Base-by-base conservation (phyloP, 2,797 vertebrate species). In the Sebastes iracundus region DNA sequence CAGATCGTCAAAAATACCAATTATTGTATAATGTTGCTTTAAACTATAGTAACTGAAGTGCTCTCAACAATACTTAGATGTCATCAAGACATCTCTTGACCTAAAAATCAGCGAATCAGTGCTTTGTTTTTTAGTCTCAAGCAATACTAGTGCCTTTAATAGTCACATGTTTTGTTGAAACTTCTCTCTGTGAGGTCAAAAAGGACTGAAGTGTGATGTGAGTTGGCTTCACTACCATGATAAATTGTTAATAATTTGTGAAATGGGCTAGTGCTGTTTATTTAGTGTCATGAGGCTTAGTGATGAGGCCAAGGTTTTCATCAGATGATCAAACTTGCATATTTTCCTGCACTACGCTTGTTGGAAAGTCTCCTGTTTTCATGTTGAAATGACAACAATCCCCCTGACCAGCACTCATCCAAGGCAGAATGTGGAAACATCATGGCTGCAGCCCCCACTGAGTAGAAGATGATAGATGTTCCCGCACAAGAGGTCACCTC, bases 391-490 rank as follows among this genome's bases (percentile, higher is more conserved):
- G 55, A 78, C 70, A 78, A 73, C 69, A 11, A 5, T 22, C 59
- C 72, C 56, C 72, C 38, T n/a, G 69, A 8, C 1, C 32, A 3
- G 0, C 8, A 14, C 35, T 67, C n/a, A 13, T 52, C 68, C 61
- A 18, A 2, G 7, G 28, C 18, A 49, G 25, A 62, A 30, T 6
- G 42, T 59, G 49, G 74, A 86, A 71, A 22, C 59, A 60, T 75
- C 35, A 25, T 11, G 46, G 65, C 59, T 6, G 33, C 58, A 8
- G 22, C 28, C 74, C 76, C 62, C 64, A 1, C 42, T 22, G 58
- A 12, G 58, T 27, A 22, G 49, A 56, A 73, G 33, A 67, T 72
- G 69, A 88, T 77, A 56, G 78, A 78, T 61, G 72, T 25, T 64
- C 35, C 79, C 69, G 59, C 77, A 78, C 67, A 66, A 12, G 60